Base-by-base conservation (phyloP, 92 coral and sea anemone genomes). In the Porites rus region DNA sequence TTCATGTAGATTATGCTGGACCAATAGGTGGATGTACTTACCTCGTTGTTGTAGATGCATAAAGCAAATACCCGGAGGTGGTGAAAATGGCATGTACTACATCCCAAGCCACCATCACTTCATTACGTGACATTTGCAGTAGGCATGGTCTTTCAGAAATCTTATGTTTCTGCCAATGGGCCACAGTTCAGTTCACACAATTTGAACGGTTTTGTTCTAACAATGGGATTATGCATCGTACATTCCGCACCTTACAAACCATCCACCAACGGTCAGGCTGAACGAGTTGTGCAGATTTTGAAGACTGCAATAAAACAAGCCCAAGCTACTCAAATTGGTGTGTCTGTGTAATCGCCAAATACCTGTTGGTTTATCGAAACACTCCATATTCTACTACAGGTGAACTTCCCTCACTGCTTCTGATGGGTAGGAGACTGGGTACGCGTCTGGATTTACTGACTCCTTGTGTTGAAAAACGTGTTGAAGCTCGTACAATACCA, bases 1-100 rank as follows among this genome's bases (percentile, higher is more conserved):
- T 82, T 6, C 95, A 92, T 77, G 90, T 90, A 73, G 89, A 87
- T 76, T 90, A 76, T 69, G 91, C 89, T 2, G 92, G 96, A 43
- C 90, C 92, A 75, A 89, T 90, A 38, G 51, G 50, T 62, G 90
- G 91, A 62, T 38, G 50, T 17, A 88, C 80, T 25, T 90, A 80
- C 77, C 76, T 90, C 58, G 87, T 85, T 28, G 82, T 88, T 13
- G 90, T 93, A 22, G 96, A 92, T 84, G 83, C 83, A 10, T 80
- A 79, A 75, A 92, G 90, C 28, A 90, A 90, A 69, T 87, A 77
- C 84, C 94, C 94, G 53, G 87, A 90, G 75, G 88, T 90, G 4
- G 92, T 83, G 20, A 78, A 91, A 51, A 92, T 89, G 91, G 31
- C 82, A 14, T 86, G 60, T 81, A 93, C 92, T 24, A 88, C 91